Percentiles rank a stretch among this genome's conserved stretches.
phyloP scores from a whole-genome alignment of 2,888 invertebrate species.

The Protophormia terraenovae region DNA sequence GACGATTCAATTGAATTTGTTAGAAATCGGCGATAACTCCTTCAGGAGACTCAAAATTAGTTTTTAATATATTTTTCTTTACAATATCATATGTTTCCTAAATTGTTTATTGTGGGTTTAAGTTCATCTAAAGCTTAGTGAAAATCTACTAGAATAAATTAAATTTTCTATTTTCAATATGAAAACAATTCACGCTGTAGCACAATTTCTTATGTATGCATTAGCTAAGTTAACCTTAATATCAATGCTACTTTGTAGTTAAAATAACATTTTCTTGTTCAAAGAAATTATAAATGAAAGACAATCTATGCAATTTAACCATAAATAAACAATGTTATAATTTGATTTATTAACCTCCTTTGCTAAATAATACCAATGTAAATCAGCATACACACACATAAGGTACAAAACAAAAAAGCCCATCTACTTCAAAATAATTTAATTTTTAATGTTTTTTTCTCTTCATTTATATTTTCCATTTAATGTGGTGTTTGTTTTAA shows the following conservation, averaged over 20 bases:
- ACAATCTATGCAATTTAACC: not conserved
- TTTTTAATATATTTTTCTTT: too few species aligned
- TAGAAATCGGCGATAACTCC: too few species aligned
- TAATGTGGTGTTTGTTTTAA: not conserved
- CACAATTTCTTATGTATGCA: too few species aligned
- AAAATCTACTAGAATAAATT: too few species aligned
- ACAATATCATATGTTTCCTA: too few species aligned
- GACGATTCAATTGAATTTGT: too few species aligned
- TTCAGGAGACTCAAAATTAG: too few species aligned
- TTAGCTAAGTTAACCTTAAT: not conserved
- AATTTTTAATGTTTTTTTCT: constrained; percentile 22
- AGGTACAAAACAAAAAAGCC: not conserved
- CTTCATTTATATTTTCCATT: not conserved
- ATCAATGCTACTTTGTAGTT: not conserved
- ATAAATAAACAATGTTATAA: constrained; percentile 28
- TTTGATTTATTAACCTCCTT: constrained; percentile 33
- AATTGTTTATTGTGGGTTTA: too few species aligned
- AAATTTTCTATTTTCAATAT: too few species aligned
- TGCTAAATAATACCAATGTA: not conserved
- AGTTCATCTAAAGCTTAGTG: too few species aligned
- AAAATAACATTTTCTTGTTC: not conserved
- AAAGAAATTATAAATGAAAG: not conserved
- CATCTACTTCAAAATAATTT: constrained; percentile 4
- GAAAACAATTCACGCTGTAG: too few species aligned
- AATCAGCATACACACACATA: not conserved